These are phyloP conservation scores for Sycon ciliatum DNA, from an alignment of 37 sponge, comb jelly and placozoan species.

Conservation along the genomic window DNA sequence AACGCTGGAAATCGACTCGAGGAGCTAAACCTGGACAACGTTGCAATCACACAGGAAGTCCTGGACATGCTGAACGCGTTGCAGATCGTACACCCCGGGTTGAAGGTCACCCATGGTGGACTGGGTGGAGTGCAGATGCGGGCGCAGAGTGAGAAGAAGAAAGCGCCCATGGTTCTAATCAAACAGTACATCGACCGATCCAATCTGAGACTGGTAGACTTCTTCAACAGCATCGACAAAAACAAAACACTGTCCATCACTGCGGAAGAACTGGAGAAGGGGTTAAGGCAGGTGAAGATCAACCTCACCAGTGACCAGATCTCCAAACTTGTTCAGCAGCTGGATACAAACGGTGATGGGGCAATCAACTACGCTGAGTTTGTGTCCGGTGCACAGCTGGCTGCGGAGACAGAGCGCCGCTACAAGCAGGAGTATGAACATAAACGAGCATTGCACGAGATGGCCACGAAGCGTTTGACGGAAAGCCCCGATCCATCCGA, in stretches of 20 bases:
- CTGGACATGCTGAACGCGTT: constrained; percentile 31
- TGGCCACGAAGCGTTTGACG: no score
- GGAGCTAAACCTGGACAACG: constrained; percentile 27
- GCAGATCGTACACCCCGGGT: constrained; percentile 38
- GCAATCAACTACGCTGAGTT: constrained; percentile 48
- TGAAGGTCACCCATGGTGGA: constrained; percentile 34
- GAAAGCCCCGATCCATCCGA: no score
- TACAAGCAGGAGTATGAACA: no score
- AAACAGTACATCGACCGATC: constrained; percentile 33
- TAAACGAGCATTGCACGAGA: no score
- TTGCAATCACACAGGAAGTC: constrained; percentile 43
- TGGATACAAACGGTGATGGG: constrained; percentile 17
- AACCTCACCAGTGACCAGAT: constrained; percentile 53
- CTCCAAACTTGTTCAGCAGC: constrained; percentile 42
- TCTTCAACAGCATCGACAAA: constrained; percentile 50
- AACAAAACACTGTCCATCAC: constrained; percentile 28
- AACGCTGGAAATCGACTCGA: constrained; percentile 1
- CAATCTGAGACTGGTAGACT: constrained; percentile 34
- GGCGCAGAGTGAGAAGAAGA: constrained; percentile 32
- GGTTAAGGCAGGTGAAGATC: constrained; percentile 29
- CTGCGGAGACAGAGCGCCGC: no score
- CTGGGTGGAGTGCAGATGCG: constrained; percentile 36
- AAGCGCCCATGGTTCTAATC: constrained; percentile 38
- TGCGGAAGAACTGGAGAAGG: constrained; percentile 43
- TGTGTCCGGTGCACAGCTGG: no score